Percentiles rank a stretch among this genome's conserved stretches.
Conservation (phyloP, 2,113 vertebrate genomes). For the Cynopterus brachyotis region DNA sequence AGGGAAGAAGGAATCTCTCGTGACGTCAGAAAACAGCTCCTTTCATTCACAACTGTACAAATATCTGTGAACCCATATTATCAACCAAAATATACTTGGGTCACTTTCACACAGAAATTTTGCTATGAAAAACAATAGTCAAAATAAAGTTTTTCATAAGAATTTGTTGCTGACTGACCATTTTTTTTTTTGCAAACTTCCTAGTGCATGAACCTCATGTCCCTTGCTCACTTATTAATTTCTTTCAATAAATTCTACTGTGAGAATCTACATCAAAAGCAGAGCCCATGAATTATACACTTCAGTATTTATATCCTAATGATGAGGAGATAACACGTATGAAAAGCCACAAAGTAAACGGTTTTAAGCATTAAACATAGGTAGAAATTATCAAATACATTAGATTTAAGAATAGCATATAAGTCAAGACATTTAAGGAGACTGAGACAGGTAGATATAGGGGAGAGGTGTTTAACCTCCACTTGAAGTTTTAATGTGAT, state of each 20-base stretch:
- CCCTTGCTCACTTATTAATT: not conserved
- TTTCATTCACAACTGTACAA: constrained; percentile 5
- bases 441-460: not conserved
- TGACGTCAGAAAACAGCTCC: not conserved
- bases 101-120: constrained; percentile 35
- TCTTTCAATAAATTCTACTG: not conserved
- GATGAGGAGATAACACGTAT: not conserved
- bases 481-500: not conserved
- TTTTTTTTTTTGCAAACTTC: too few relatives aligned
- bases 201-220: not conserved
- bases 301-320: not conserved
- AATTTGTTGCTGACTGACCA: constrained; percentile 17
- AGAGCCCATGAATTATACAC: not conserved
- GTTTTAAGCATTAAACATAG: not conserved
- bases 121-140: not conserved
- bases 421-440: not conserved
- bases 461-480: not conserved
- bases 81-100: not conserved
- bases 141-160: constrained; percentile 24
- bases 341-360: not conserved
- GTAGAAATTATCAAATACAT: constrained; percentile 7
- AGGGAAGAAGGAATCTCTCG: not conserved
- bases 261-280: not conserved
- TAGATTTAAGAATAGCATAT: not conserved
- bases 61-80: not conserved